phyloP scores from a whole-genome alignment of 2,797 vertebrate species.

The Falco berigora region DNA sequence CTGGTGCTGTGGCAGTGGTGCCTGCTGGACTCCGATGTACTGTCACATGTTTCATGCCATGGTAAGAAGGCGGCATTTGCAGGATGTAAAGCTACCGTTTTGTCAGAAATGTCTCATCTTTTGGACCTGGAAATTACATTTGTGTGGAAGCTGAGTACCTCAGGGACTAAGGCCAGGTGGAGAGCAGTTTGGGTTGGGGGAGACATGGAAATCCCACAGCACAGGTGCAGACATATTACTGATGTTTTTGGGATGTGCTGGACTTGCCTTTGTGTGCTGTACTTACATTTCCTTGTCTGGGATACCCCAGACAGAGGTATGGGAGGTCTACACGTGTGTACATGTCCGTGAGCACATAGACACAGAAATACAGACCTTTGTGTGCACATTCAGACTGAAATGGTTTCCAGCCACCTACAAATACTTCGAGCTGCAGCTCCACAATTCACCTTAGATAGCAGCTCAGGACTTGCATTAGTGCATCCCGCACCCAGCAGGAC shows the following conservation, averaged over 20 bases:
- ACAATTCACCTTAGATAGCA: background rate
- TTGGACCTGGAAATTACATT: background rate
- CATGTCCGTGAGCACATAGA: fast-evolving
- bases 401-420: background rate
- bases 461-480: background rate
- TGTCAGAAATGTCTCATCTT: background rate
- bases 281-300: background rate
- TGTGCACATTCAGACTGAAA: background rate
- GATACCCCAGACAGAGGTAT: background rate
- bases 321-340: background rate
- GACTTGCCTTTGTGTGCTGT: background rate
- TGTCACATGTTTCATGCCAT: fast-evolving
- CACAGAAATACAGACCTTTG: background rate
- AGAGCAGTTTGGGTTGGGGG: background rate
- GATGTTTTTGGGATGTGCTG: background rate
- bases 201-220: background rate
- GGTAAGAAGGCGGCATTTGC: background rate
- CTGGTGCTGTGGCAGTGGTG: background rate
- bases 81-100: background rate
- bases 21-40: fast-evolving
- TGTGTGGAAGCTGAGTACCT: background rate
- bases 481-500: background rate
- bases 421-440: background rate
- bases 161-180: too few relatives aligned
- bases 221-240: background rate